Evolutionary conservation across 2,888 invertebrate species (phyloP).

Genomic region (Lordiphosa fenestrarum): DNA sequence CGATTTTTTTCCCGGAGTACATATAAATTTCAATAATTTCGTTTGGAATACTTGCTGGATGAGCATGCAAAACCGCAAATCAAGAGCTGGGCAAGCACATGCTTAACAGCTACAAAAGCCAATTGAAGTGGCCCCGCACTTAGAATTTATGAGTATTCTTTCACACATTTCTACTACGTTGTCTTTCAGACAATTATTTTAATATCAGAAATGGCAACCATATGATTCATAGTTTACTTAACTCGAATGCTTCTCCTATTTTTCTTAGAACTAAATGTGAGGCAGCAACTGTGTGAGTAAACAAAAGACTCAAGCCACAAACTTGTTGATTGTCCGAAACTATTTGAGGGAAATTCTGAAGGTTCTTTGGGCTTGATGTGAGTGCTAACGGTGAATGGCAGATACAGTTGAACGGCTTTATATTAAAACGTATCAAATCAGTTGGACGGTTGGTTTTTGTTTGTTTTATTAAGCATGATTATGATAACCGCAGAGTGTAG

Average conservation of each 20-base stretch:
- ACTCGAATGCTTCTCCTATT: constrained; percentile 10
- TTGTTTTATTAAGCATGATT: constrained; percentile 34
- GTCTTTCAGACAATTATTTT: constrained; percentile 14
- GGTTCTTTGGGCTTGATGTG: constrained; percentile 20
- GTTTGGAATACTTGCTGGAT: background rate
- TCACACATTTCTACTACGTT: constrained; percentile 13
- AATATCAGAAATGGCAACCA: constrained; percentile 22
- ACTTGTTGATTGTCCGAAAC: constrained; percentile 49
- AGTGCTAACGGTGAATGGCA: constrained; percentile 44
- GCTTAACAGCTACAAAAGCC: constrained; percentile 33
- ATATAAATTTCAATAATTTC: background rate
- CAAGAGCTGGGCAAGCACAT: constrained; percentile 46
- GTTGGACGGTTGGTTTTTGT: constrained; percentile 2
- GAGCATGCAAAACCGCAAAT: constrained; percentile 27
- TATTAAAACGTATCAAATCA: too few species aligned
- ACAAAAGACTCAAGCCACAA: constrained; percentile 68
- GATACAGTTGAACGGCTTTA: constrained; percentile 41
- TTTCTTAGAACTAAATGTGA: constrained; percentile 45
- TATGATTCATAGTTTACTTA: constrained; percentile 51
- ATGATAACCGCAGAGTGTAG: constrained; percentile 45
- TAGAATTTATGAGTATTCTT: background rate
- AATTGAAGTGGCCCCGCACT: constrained; percentile 35
- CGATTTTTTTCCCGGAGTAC: background rate
- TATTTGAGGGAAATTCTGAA: constrained; percentile 50
- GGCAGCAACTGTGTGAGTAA: constrained; percentile 17